phyloP scores from a whole-genome alignment of 2,113 vertebrate species.

The Crotalus horridus region DNA sequence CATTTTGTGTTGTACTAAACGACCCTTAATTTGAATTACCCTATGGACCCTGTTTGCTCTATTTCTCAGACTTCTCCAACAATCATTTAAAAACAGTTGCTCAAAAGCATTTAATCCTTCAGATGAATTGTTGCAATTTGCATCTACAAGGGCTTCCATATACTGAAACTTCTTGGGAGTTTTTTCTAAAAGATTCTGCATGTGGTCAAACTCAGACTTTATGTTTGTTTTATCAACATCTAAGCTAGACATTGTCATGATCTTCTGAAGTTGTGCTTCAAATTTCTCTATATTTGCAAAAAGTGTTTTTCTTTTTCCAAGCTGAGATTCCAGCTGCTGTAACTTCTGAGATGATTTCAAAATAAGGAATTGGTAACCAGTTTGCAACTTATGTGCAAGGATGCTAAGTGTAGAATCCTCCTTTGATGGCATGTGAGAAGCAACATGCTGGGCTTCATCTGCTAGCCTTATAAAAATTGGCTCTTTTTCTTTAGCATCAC shows the following conservation, averaged over 20 bases:
- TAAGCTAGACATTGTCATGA: slow-evolving; percentile 50
- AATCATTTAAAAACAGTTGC: slow-evolving; percentile 75
- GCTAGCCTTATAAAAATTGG: slow-evolving; percentile 67
- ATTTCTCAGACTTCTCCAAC: slow-evolving; percentile 74
- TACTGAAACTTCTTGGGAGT: slow-evolving; percentile 71
- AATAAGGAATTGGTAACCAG: slow-evolving; percentile 74
- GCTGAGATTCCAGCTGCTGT: slow-evolving; percentile 75
- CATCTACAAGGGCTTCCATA: slow-evolving; percentile 66
- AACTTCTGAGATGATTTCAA: slow-evolving; percentile 72
- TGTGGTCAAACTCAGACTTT: slow-evolving; percentile 60
- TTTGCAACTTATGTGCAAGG: slow-evolving; percentile 71
- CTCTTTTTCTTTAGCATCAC: slow-evolving; percentile 72
- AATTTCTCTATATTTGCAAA: slow-evolving; percentile 73
- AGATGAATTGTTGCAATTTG: slow-evolving; percentile 67
- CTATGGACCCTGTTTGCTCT: slow-evolving; percentile 69
- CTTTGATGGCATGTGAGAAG: slow-evolving; percentile 61
- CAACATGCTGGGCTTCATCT: slow-evolving; percentile 68
- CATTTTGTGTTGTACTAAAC: slow-evolving; percentile 68
- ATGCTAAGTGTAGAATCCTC: slow-evolving; percentile 68
- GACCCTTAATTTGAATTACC: slow-evolving; percentile 69
- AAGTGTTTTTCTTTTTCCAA: slow-evolving; percentile 80
- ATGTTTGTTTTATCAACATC: slow-evolving; percentile 45
- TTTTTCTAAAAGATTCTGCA: slow-evolving; percentile 62
- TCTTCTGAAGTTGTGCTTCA: slow-evolving; percentile 71
- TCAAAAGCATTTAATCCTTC: slow-evolving; percentile 79